Evolutionary conservation across 2,888 invertebrate genomes (phyloP), one percentile per base, ranked within the genome.

Genomic region (Apodemia duryi): DNA sequence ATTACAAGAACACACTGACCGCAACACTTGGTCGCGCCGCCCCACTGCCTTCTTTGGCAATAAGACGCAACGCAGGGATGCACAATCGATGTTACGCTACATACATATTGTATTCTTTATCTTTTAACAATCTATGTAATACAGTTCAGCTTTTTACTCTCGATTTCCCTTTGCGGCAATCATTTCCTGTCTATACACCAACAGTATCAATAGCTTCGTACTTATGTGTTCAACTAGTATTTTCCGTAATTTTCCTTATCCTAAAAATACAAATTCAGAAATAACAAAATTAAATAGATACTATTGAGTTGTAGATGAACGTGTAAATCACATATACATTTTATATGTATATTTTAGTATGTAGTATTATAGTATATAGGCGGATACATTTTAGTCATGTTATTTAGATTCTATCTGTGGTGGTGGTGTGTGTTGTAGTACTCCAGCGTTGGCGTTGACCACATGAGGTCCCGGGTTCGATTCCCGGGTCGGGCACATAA

Each of bases 21-120:
- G 76, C 77, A 64, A 51, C 49, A 51, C 49, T 21, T 51, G 71
- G 66, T 71, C 71, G 82, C 76, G 76, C 69, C 84, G 84, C 82
- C 78, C 84, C 83, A 83, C 82, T 86, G 86, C 77, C 80, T 84
- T 80, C 69, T 73, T 79, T 82, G 77, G 82, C 82, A 84, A 84
- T 74, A 77, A 80, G 74, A 76, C 74, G 78, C 79, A 78, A 79
- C 75, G 72, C 76, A 73, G 71, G 72, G 74, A 75, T 77, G 74
- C 74, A 75, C 75, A 76, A 78, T 81, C 78, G 78, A 81, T 82
- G 84, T 85, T 83, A 85, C 72, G 68, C 66, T 71, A 73, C 84
- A 82, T 77, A 82, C 80, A 81, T 86, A 86, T 89, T 87, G 86
- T 85, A 76, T 69, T 70, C 67, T 69, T 75, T 86, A 85, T 86